These are phyloP conservation scores for Lophius piscatorius DNA, from an alignment of 2,113 vertebrate genomes.

Conservation along the genomic window DNA sequence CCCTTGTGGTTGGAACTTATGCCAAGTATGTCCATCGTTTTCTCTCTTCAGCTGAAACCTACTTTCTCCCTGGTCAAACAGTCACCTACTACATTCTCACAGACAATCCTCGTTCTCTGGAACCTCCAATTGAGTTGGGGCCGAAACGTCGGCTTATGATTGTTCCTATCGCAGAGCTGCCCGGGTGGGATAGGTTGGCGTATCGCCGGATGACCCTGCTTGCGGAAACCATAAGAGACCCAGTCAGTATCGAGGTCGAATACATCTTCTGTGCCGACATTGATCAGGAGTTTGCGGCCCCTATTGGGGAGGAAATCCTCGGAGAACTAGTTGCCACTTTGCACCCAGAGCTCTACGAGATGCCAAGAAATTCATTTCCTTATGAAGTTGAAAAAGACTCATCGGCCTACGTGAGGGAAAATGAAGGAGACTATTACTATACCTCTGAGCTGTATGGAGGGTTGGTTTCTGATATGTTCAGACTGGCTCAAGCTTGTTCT, in stretches of 20 bases:
- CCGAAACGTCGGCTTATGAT: slow-evolving; percentile 66
- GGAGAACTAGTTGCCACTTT: slow-evolving; percentile 76
- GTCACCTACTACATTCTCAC: slow-evolving; percentile 83
- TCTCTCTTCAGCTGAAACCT: slow-evolving; percentile 74
- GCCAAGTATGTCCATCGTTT: slow-evolving; percentile 69
- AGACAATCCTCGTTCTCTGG: slow-evolving; percentile 71
- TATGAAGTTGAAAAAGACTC: slow-evolving; percentile 71
- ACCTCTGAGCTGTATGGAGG: slow-evolving; percentile 81
- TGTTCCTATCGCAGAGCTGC: slow-evolving; percentile 69
- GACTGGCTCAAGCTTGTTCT: slow-evolving; percentile 68
- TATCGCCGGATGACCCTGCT: slow-evolving; percentile 71
- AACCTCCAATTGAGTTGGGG: slow-evolving; percentile 62
- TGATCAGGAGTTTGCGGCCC: slow-evolving; percentile 77
- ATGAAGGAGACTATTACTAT: slow-evolving; percentile 82
- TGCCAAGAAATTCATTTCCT: slow-evolving; percentile 52
- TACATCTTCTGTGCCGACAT: slow-evolving; percentile 81
- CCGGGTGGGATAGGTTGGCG: slow-evolving; percentile 73
- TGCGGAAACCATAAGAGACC: slow-evolving; percentile 56
- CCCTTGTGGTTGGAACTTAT: slow-evolving; percentile 81
- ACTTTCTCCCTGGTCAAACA: slow-evolving; percentile 76
- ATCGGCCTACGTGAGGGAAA: slow-evolving; percentile 63
- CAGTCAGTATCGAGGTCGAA: slow-evolving; percentile 62
- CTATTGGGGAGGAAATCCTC: slow-evolving; percentile 77
- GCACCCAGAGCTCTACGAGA: slow-evolving; percentile 73
- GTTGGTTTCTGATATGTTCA: slow-evolving; percentile 66